These are phyloP conservation scores for Cancer borealis DNA, from an alignment of 2,888 invertebrate species.

Conservation along the genomic window DNA sequence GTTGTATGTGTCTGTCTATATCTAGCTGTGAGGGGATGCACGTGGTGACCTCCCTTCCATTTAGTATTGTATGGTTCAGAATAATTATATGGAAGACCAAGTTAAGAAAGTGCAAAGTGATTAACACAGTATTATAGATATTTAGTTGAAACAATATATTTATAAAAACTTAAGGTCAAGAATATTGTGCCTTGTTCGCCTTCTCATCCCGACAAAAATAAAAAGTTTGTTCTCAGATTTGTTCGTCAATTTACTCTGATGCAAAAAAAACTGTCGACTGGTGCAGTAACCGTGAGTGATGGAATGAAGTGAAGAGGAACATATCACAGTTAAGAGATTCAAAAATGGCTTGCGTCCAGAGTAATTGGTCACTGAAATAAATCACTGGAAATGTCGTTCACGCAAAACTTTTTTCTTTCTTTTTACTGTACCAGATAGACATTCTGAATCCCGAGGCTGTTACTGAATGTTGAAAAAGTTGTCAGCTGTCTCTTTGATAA, in stretches of 20 bases:
- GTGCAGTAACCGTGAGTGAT: not conserved
- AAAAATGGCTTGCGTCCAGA: not conserved
- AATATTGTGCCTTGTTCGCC: no score
- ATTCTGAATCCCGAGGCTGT: not conserved
- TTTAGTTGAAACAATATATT: not conserved
- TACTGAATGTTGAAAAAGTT: not conserved
- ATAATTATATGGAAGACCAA: not conserved
- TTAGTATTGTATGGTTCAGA: not conserved
- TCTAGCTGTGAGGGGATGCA: not conserved
- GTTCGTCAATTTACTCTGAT: not conserved
- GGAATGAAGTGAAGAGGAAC: conserved; percentile 1
- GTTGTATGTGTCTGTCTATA: not conserved
- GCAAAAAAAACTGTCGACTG: not conserved
- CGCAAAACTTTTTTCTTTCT: not conserved
- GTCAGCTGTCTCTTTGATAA: not conserved
- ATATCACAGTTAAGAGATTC: not conserved
- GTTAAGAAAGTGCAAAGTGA: not conserved
- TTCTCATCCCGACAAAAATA: no score
- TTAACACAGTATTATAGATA: not conserved
- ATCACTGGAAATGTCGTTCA: conserved; percentile 1
- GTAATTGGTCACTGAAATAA: conserved; percentile 1
- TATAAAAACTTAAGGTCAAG: no score
- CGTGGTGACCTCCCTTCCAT: not conserved
- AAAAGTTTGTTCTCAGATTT: not conserved
- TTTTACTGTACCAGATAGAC: not conserved